These are phyloP conservation scores for Eretmochelys imbricata DNA, from an alignment of 2,113 vertebrate genomes.

Conservation along the genomic window DNA sequence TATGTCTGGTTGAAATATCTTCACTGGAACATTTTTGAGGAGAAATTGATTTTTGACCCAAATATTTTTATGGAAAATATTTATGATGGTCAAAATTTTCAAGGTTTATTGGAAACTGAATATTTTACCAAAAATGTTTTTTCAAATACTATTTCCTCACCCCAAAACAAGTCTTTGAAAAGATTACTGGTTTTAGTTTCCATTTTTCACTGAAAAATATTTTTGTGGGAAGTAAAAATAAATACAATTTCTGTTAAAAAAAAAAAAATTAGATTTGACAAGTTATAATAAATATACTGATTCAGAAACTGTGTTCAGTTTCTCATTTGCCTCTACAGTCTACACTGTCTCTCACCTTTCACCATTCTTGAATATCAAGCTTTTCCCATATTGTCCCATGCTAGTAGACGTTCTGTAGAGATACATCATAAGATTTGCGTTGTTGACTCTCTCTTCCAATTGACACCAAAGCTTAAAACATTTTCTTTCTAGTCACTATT, in stretches of 20 bases:
- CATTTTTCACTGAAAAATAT: background rate
- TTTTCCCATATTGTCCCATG: rapidly evolving
- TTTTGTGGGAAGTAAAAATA: background rate
- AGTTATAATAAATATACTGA: background rate
- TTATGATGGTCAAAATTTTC: background rate
- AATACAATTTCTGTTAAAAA: background rate
- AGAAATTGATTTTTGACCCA: background rate
- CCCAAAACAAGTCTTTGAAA: background rate
- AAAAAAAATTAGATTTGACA: rapidly evolving
- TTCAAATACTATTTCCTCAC: background rate
- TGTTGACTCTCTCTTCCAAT: background rate
- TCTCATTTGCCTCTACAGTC: background rate
- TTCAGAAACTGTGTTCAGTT: background rate
- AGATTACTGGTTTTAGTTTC: background rate
- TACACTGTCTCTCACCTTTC: background rate
- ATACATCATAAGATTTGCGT: background rate
- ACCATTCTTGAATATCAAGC: rapidly evolving
- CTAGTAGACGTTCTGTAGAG: background rate
- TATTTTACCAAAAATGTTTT: background rate
- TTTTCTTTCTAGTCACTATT: background rate
- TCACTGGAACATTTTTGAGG: background rate
- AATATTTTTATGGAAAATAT: background rate
- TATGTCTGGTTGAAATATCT: background rate
- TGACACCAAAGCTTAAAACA: background rate
- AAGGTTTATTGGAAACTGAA: background rate